Evolutionary conservation across 2,888 invertebrate species (phyloP).

Genomic region (Galerucella calmariensis): DNA sequence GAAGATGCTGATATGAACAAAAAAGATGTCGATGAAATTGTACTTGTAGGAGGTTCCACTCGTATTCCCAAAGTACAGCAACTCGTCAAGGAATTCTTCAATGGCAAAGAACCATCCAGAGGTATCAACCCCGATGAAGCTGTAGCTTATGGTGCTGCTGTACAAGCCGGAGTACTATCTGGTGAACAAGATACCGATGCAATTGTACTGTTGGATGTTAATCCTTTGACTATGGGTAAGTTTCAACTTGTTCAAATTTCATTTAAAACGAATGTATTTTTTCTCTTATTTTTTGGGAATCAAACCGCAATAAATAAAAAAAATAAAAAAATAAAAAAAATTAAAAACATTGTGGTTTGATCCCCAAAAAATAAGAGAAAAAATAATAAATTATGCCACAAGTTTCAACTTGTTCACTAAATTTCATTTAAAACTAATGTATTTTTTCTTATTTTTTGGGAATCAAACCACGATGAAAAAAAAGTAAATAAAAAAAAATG

Average conservation of each 20-base stretch:
- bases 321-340: too few species aligned
- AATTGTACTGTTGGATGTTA: conserved; percentile 93
- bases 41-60: conserved; percentile 98
- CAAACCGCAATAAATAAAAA: too few species aligned
- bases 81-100: conserved; percentile 93
- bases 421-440: too few species aligned
- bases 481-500: too few species aligned
- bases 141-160: conserved; percentile 98
- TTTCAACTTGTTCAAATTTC: neutral
- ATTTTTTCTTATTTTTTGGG: too few species aligned
- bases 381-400: too few species aligned
- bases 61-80: conserved; percentile 98
- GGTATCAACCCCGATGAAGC: conserved; percentile 99
- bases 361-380: too few species aligned
- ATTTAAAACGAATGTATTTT: too few species aligned
- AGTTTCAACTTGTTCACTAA: neutral
- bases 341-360: too few species aligned
- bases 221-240: conserved; percentile 94
- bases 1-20: conserved; percentile 99
- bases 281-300: too few species aligned
- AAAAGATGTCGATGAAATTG: conserved; percentile 98
- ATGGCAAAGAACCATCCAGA: conserved; percentile 96
- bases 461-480: too few species aligned
- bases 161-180: conserved; percentile 97
- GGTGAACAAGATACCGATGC: conserved; percentile 98